phyloP scores from a whole-genome alignment of 2,113 vertebrate genomes.

The Solea solea region DNA sequence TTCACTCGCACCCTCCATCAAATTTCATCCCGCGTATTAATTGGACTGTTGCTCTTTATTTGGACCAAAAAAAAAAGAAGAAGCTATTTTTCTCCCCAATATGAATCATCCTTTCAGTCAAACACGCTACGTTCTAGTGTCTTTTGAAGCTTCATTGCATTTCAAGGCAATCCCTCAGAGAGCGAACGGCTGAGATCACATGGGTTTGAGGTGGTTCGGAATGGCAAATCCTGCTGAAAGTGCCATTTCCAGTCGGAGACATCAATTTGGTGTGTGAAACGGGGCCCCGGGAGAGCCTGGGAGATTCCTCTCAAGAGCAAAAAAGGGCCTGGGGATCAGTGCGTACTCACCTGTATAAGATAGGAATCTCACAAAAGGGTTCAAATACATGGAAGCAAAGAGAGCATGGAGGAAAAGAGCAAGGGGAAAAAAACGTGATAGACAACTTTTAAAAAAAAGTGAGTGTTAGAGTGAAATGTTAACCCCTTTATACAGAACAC shows the following conservation, averaged over 20 bases:
- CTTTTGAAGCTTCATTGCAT: slow-evolving; percentile 77
- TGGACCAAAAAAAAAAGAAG: slow-evolving; percentile 51
- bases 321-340: slow-evolving; percentile 79
- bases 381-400: slow-evolving; percentile 60
- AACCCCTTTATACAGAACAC: background rate
- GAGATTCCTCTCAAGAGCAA: slow-evolving; percentile 80
- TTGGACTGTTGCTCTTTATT: slow-evolving; percentile 66
- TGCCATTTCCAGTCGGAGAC: slow-evolving; percentile 82
- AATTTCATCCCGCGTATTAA: slow-evolving; percentile 41
- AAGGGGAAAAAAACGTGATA: slow-evolving; percentile 29
- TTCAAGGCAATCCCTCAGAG: slow-evolving; percentile 79
- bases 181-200: slow-evolving; percentile 80
- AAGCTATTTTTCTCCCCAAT: slow-evolving; percentile 56
- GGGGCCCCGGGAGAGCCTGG: slow-evolving; percentile 74
- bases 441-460: slow-evolving; percentile 38
- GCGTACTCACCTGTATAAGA: slow-evolving; percentile 76
- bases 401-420: slow-evolving; percentile 26
- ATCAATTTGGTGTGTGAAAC: slow-evolving; percentile 83
- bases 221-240: slow-evolving; percentile 85
- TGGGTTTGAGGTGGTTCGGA: slow-evolving; percentile 84
- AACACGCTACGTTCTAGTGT: slow-evolving; percentile 70
- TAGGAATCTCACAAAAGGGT: slow-evolving; percentile 66
- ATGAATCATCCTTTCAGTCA: slow-evolving; percentile 73
- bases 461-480: background rate
- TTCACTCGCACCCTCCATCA: slow-evolving; percentile 47